Percentiles rank a stretch among this genome's conserved stretches.
These are phyloP conservation scores for Petrophora chlorosata DNA, from an alignment of 2,888 invertebrate species.

Conservation along the genomic window DNA sequence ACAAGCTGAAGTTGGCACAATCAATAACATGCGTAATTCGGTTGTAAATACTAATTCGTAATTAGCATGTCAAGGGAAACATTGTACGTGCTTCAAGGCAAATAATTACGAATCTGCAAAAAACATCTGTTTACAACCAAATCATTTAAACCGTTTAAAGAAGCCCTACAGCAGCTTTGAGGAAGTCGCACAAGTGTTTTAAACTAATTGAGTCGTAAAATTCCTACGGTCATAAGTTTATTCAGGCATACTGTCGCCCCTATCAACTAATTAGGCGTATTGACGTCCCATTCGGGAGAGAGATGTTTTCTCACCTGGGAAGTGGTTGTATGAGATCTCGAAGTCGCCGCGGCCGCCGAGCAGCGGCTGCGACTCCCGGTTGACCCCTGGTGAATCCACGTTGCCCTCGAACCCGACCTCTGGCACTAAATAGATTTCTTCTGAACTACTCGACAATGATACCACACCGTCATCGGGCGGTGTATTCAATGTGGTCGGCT, in stretches of 20 bases:
- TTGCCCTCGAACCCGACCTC: conserved; percentile 92
- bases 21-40: conserved; percentile 45
- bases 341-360: conserved; percentile 91
- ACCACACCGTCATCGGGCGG: conserved; percentile 84
- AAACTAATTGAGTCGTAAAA: conserved; percentile 18
- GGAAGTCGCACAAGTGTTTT: conserved; percentile 54
- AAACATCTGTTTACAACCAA: conserved; percentile 41
- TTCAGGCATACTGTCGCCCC: conserved; percentile 38
- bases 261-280: conserved; percentile 39
- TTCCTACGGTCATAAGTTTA: conserved; percentile 26
- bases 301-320: conserved; percentile 87
- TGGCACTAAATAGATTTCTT: conserved; percentile 91
- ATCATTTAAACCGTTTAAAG: conserved; percentile 23
- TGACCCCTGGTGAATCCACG: conserved; percentile 92
- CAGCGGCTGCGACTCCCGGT: conserved; percentile 97
- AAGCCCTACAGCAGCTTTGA: conserved; percentile 50
- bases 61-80: conserved; percentile 28
- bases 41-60: conserved; percentile 39
- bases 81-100: conserved; percentile 48
- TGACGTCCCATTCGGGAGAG: conserved; percentile 30
- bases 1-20: conserved; percentile 62
- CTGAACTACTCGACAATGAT: conserved; percentile 83
- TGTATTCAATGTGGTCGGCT: conserved; percentile 69
- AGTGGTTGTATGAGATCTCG: conserved; percentile 92
- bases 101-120: conserved; percentile 40